Conservation (phyloP, 2,888 invertebrate species). For the Plutella xylostella region DNA sequence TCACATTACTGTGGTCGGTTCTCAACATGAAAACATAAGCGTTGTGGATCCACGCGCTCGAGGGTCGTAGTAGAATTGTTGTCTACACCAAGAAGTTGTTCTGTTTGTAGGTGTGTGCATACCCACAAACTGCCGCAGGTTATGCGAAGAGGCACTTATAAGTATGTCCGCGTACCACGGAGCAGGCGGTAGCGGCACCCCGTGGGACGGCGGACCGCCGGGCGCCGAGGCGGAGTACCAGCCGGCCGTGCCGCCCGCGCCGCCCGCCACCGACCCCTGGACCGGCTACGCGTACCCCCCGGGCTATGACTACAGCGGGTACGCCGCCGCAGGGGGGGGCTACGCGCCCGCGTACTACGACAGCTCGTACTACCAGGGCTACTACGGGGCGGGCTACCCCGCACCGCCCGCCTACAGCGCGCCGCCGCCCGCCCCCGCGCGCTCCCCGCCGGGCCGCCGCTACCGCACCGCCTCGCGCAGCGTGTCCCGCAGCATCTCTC, state of each 20-base stretch:
- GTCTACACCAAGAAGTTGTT: constrained; percentile 76
- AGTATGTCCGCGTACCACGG: constrained; percentile 55
- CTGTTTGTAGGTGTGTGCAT: constrained; percentile 76
- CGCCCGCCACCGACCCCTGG: constrained; percentile 24
- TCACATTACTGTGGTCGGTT: constrained; percentile 40
- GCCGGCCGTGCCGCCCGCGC: constrained; percentile 39
- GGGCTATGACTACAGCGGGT: constrained; percentile 46
- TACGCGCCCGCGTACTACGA: constrained; percentile 33
- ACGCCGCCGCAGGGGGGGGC: constrained; percentile 32
- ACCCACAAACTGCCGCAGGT: constrained; percentile 71
- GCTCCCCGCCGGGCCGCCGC: constrained; percentile 15
- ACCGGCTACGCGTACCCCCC: constrained; percentile 34
- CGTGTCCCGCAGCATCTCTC: constrained; percentile 44
- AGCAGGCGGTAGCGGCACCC: constrained; percentile 36
- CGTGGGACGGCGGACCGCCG: constrained; percentile 67
- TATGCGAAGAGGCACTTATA: constrained; percentile 57
- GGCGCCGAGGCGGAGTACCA: constrained; percentile 65
- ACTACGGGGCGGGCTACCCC: too few species aligned
- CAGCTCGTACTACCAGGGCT: constrained; percentile 38
- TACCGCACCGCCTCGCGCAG: constrained; percentile 27
- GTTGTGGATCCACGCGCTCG: constrained; percentile 39
- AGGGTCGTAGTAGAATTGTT: constrained; percentile 49
- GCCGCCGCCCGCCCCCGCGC: not conserved
- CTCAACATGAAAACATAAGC: too few species aligned
- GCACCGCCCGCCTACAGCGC: constrained; percentile 1